Conservation (phyloP, 2,888 invertebrate genomes). For the Apocheima hispidaria region DNA sequence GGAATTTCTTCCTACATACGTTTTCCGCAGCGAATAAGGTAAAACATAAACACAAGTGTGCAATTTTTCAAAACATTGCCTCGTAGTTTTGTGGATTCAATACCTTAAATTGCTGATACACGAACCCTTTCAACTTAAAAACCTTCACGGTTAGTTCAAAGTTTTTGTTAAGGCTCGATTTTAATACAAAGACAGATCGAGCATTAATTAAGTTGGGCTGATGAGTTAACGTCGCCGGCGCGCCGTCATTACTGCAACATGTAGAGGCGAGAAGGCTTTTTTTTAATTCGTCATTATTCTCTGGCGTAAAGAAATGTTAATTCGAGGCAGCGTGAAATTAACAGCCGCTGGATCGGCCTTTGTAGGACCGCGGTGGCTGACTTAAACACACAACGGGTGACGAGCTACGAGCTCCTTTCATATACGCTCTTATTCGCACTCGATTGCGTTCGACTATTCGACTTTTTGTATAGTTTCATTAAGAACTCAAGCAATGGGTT, state of each 20-base stretch:
- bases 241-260: slow-evolving; percentile 81
- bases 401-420: slow-evolving; percentile 77
- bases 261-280: slow-evolving; percentile 80
- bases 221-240: slow-evolving; percentile 75
- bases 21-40: background rate
- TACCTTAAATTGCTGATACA: slow-evolving; percentile 39
- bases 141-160: slow-evolving; percentile 46
- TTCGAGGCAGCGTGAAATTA: slow-evolving; percentile 87
- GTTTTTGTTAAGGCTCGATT: slow-evolving; percentile 69
- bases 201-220: slow-evolving; percentile 84
- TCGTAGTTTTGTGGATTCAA: slow-evolving; percentile 32
- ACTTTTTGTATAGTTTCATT: slow-evolving; percentile 81
- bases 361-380: slow-evolving; percentile 80
- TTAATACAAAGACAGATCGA: slow-evolving; percentile 85
- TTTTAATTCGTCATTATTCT: slow-evolving; percentile 86
- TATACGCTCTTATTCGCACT: slow-evolving; percentile 83
- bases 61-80: slow-evolving; percentile 27
- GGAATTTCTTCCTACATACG: background rate
- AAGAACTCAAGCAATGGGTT: slow-evolving; percentile 70
- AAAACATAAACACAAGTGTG: background rate
- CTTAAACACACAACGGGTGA: slow-evolving; percentile 86
- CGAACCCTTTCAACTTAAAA: slow-evolving; percentile 53
- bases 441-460: no score
- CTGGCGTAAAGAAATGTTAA: slow-evolving; percentile 87
- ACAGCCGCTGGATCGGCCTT: slow-evolving; percentile 83